phyloP scores from a whole-genome alignment of 2,113 vertebrate genomes.

The Alaudala cheleensis region DNA sequence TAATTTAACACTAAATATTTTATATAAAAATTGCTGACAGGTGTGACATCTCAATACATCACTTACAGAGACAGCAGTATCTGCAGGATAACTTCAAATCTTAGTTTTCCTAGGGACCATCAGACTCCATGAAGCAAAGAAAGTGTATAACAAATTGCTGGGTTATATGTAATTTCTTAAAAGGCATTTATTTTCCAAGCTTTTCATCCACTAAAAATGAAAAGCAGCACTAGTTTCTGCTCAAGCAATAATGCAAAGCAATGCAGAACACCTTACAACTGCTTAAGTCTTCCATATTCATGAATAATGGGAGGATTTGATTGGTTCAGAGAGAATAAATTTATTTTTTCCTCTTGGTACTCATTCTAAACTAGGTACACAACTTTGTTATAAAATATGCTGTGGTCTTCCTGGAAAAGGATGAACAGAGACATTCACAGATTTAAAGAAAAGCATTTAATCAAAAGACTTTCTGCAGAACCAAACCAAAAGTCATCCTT shows the following conservation, averaged over 20 bases:
- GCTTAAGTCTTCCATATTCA: not conserved
- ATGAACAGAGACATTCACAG: not conserved
- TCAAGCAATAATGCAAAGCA: not conserved
- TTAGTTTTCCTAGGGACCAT: not conserved
- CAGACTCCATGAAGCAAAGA: not conserved
- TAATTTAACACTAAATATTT: not conserved
- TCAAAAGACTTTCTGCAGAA: constrained; percentile 4
- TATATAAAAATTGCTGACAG: not conserved
- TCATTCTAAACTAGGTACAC: not conserved
- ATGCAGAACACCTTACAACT: not conserved
- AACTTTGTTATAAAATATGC: not conserved
- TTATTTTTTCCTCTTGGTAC: not conserved
- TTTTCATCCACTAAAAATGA: not conserved
- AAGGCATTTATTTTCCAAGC: not conserved
- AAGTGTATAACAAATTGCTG: not conserved
- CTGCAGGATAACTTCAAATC: not conserved
- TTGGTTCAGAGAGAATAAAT: not conserved
- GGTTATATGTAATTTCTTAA: not conserved
- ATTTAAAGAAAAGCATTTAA: not conserved
- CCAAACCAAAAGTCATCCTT: not conserved
- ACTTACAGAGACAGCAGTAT: not conserved
- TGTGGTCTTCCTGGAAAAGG: not conserved
- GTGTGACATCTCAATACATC: not conserved
- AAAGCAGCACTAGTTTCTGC: not conserved
- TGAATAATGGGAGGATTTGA: not conserved